Conservation (phyloP, 2,888 invertebrate genomes). For the Palloptera scutellata region DNA sequence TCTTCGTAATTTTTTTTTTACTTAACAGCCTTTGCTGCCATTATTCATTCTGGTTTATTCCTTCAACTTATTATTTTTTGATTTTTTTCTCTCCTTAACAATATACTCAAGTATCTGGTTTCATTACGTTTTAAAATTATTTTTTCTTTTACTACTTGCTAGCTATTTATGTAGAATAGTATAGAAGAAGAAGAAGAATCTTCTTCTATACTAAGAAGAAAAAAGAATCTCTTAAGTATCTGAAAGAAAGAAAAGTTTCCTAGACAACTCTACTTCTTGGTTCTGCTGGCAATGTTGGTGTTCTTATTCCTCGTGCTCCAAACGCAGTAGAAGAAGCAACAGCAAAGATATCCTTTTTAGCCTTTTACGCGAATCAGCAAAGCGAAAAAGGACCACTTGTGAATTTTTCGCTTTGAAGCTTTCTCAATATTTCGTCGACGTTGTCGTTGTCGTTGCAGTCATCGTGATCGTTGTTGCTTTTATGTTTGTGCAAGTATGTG, state of each 20-base stretch:
- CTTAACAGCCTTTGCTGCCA: no score
- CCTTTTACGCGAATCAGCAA: constrained; percentile 54
- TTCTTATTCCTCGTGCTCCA: neutral
- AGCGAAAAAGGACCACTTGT: constrained; percentile 60
- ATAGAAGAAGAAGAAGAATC: constrained; percentile 21
- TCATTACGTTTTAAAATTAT: constrained; percentile 38
- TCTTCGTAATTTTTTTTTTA: no score
- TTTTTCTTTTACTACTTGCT: constrained; percentile 17
- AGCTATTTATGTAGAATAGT: constrained; percentile 2
- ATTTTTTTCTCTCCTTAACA: constrained; percentile 25
- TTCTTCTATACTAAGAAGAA: neutral
- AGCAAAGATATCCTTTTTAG: constrained; percentile 45
- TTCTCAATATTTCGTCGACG: neutral
- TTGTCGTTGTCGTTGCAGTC: neutral
- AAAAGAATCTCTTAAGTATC: constrained; percentile 29
- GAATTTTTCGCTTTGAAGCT: constrained; percentile 56
- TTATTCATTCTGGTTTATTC: constrained; percentile 1
- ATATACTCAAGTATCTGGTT: constrained; percentile 46
- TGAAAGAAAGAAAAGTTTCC: constrained; percentile 55
- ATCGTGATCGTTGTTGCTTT: constrained; percentile 26
- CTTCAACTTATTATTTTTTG: constrained; percentile 24
- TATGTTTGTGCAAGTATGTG: no score
- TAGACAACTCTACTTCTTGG: constrained; percentile 56
- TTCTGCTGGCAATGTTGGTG: constrained; percentile 35
- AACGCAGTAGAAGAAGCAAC: constrained; percentile 27